Base-by-base conservation (phyloP, 2,797 vertebrate genomes). In the Hydrocynus forskahlii region DNA sequence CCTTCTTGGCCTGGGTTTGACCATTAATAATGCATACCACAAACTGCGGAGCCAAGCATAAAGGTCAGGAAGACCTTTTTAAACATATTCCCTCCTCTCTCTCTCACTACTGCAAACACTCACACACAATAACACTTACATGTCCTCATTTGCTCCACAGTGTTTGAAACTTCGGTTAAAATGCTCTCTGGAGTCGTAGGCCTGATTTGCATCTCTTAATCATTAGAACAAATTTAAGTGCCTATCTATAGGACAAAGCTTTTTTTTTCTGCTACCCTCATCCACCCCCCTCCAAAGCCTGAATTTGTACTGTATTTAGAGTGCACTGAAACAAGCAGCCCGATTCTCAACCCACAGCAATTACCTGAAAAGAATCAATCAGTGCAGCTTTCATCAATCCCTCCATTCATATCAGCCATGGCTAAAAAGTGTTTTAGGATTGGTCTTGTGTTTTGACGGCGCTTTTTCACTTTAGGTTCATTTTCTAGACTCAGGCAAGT, bases 41-140 rank as follows among this genome's bases (percentile, higher is more conserved):
- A 73, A 75, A 85, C 55, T 7, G 71, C 45, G 50, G 25, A 78
- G 29, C 67, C 64, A 35, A 80, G 55, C 67, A 59, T 17, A 80
- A 85, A 85, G 84, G 77, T 85, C 67, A 76, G 40, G 74, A 29
- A 83, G 50, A 79, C 78, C 10, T 79, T 63, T 76, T 57, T 76
- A 80, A 80, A 76, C n/a, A 38, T 45, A 40, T 74, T 43, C 54
- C 70, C 70, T 23, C 7, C 8, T 21, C 67, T 69, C n/a, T 69
- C 52, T 55, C 25, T 6, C 2, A 23, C 55, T 13, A 57, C 6
- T 64, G 40, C 38, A 45, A 59, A 16, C 64, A 19, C 72, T 45
- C 40, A 76, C 64, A 38, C 19, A 63, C 66, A 70, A 13, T 2
- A 9, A 29, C n/a, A 9, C 21, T 29, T 17, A 54, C 12, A 6